Conservation (phyloP, 2,797 vertebrate species). For the Lemur catta region DNA sequence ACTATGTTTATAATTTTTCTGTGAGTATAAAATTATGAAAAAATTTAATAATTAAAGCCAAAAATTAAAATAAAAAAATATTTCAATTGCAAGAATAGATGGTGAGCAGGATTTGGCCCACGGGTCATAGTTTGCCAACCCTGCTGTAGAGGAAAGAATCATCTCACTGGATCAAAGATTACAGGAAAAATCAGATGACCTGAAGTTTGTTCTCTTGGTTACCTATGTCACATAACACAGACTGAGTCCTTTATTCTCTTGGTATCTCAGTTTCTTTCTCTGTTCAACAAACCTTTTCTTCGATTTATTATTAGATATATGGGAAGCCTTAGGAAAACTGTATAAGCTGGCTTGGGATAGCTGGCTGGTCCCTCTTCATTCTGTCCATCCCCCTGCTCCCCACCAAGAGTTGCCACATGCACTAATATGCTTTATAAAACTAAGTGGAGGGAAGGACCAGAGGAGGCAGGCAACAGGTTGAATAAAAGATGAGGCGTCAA, state of each 20-base stretch:
- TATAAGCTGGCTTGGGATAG: background rate
- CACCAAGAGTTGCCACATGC: background rate
- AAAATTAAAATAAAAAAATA: background rate
- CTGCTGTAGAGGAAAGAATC: background rate
- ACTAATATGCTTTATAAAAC: background rate
- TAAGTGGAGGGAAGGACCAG: background rate
- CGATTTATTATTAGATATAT: background rate
- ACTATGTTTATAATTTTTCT: background rate
- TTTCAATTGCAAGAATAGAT: background rate
- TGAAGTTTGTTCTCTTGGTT: background rate
- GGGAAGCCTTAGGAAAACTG: background rate
- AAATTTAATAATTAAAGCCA: background rate
- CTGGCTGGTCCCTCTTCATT: background rate
- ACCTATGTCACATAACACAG: background rate
- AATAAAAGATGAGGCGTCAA: background rate
- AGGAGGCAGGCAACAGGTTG: background rate
- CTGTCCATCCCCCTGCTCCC: too few species aligned
- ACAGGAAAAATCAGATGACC: background rate
- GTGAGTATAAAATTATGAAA: background rate
- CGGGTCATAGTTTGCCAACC: background rate
- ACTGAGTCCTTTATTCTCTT: background rate
- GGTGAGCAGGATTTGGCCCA: background rate
- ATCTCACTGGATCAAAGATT: background rate
- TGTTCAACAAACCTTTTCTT: background rate
- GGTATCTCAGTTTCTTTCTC: background rate